Conservation (phyloP, 2,113 vertebrate genomes). For the Corythornis madagascariensis region DNA sequence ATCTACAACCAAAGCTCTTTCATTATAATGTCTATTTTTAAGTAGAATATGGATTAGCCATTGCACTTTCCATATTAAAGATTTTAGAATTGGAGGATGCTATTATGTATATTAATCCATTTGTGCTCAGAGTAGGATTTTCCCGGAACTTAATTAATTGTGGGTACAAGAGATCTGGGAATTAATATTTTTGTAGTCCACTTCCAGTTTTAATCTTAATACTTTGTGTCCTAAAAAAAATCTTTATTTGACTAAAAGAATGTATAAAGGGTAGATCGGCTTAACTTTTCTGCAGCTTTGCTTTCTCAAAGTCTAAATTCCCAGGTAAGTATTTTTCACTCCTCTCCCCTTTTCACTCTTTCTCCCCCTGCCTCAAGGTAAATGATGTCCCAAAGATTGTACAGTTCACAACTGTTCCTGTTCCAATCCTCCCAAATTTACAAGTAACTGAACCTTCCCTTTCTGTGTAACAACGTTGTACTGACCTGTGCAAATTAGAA, state of each 20-base stretch:
- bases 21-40: neutral
- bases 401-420: neutral
- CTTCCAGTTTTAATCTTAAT: neutral
- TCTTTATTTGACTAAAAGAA: neutral
- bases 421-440: neutral
- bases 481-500: neutral
- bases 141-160: conserved; percentile 17
- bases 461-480: neutral
- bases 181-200: neutral
- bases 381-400: neutral
- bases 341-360: neutral
- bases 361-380: rapidly evolving
- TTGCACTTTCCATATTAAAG: conserved; percentile 45
- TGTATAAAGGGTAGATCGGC: neutral
- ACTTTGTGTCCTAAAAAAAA: neutral
- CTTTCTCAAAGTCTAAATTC: neutral
- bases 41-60: conserved; percentile 14
- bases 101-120: conserved; percentile 56
- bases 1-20: neutral
- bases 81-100: neutral
- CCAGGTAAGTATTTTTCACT: neutral
- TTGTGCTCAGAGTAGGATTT: conserved; percentile 32
- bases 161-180: neutral
- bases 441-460: neutral
- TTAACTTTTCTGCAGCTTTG: neutral